Conservation (phyloP, 2,113 vertebrate species). For the Glareola pratincola region DNA sequence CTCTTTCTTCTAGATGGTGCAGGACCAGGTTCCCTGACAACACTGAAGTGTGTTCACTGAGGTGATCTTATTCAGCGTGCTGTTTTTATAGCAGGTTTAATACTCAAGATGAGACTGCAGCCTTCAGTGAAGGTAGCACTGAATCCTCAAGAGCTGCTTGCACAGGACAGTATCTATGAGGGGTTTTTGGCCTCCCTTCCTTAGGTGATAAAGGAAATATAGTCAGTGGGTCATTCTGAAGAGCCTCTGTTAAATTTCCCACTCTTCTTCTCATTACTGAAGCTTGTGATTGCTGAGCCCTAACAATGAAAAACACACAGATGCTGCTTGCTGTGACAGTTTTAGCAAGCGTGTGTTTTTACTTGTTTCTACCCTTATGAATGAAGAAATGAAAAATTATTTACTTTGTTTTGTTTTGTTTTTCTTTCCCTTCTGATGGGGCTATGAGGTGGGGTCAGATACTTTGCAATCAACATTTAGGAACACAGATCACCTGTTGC, state of each 20-base stretch:
- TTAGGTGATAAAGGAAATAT: neutral
- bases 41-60: neutral
- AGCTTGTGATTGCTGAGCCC: neutral
- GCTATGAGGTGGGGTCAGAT: accelerated
- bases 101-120: neutral
- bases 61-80: neutral
- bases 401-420: neutral
- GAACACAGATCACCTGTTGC: neutral
- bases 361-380: neutral
- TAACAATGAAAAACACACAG: neutral
- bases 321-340: neutral
- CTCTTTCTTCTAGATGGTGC: neutral
- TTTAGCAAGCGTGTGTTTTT: neutral
- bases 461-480: neutral
- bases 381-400: neutral
- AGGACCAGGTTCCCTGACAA: neutral
- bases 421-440: neutral
- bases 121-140: neutral
- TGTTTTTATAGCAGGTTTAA: neutral
- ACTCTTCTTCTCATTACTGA: neutral
- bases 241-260: neutral
- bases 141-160: neutral
- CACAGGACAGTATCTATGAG: neutral
- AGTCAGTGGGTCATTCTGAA: neutral
- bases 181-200: neutral